Conservation (phyloP, 2,113 vertebrate genomes). For the Sander lucioperca region DNA sequence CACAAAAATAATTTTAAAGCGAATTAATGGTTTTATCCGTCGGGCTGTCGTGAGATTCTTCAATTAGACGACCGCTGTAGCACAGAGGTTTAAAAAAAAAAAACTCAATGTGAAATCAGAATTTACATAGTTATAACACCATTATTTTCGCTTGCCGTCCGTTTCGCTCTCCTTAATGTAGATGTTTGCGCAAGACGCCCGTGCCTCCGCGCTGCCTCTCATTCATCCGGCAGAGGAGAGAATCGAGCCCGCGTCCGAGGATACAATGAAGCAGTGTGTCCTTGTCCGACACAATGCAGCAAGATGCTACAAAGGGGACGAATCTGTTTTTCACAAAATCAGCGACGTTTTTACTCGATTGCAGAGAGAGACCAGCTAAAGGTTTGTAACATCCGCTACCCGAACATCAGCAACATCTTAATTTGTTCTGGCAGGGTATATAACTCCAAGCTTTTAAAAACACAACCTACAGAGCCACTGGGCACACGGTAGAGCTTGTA, state of each 20-base stretch:
- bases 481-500: not conserved
- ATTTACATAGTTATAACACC: not conserved
- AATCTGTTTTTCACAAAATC: slow-evolving; percentile 27
- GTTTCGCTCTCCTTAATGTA: not conserved
- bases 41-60: too few relatives aligned
- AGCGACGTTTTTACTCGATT: slow-evolving; percentile 28
- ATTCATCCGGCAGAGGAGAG: slow-evolving; percentile 48
- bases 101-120: not conserved
- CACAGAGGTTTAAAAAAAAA: too few relatives aligned
- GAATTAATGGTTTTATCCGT: not conserved
- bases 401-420: not conserved
- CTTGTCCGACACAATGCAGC: slow-evolving; percentile 65
- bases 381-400: slow-evolving; percentile 59
- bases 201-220: slow-evolving; percentile 34
- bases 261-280: slow-evolving; percentile 73
- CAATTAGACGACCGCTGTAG: not conserved
- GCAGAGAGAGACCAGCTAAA: slow-evolving; percentile 50
- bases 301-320: slow-evolving; percentile 65
- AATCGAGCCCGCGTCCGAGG: slow-evolving; percentile 43
- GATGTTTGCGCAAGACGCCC: slow-evolving; percentile 27
- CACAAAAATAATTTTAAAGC: rapidly evolving
- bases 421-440: slow-evolving; percentile 1
- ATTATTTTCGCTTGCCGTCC: not conserved
- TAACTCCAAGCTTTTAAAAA: not conserved
- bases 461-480: not conserved